These are phyloP conservation scores for Muraenolepis orangiensis DNA, from an alignment of 2,797 vertebrate genomes.

Conservation along the genomic window DNA sequence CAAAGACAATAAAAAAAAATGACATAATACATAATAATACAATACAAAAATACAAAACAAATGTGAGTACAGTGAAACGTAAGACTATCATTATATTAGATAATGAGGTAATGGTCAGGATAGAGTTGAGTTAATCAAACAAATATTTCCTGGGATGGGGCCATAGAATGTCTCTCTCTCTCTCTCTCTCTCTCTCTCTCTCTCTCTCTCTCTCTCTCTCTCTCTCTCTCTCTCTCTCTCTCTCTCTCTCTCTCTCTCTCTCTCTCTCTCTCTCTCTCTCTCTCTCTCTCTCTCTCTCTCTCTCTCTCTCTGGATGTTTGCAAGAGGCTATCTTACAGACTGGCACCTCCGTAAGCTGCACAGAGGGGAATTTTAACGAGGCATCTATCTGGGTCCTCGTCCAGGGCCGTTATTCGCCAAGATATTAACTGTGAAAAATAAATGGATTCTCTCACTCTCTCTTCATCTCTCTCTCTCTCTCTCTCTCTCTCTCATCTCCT, in stretches of 20 bases:
- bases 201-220: neutral
- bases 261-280: neutral
- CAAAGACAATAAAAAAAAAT: too few relatives aligned
- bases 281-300: neutral
- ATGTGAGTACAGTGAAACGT: neutral
- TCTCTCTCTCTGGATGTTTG: slow-evolving; percentile 13
- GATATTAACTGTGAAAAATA: neutral
- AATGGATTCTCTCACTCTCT: neutral
- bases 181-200: neutral
- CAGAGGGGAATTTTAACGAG: slow-evolving; percentile 63
- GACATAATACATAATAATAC: neutral
- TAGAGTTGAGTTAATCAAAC: neutral
- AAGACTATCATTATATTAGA: neutral
- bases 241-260: neutral
- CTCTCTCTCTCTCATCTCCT: neutral
- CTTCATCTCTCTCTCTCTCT: neutral
- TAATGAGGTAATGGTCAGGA: neutral
- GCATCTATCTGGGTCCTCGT: slow-evolving; percentile 23
- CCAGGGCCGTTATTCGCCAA: neutral
- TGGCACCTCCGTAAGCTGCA: slow-evolving; percentile 47
- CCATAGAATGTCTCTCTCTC: neutral
- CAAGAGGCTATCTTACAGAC: slow-evolving; percentile 48
- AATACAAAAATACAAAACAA: neutral
- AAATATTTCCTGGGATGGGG: neutral
- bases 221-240: neutral